phyloP scores from a whole-genome alignment of 2,888 invertebrate species.

The Anorthoa munda region DNA sequence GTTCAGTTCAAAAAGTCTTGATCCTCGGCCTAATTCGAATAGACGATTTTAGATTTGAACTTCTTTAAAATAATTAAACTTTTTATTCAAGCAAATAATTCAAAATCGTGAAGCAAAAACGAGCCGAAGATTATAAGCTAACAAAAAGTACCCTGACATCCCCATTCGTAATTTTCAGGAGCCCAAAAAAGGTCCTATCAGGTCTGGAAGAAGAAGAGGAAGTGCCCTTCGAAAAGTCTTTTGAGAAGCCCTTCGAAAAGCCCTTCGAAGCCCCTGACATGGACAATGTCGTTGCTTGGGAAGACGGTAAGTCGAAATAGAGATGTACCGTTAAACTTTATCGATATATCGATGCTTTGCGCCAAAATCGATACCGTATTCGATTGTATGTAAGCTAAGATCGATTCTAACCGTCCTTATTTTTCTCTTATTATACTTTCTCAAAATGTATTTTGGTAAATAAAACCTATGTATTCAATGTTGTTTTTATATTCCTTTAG shows the following conservation, averaged over 20 bases:
- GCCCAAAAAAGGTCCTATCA: slow-evolving; percentile 84
- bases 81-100: too few relatives aligned
- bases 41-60: too few relatives aligned
- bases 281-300: slow-evolving; percentile 85
- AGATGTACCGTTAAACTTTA: slow-evolving; percentile 38
- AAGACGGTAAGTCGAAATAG: slow-evolving; percentile 84
- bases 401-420: slow-evolving; percentile 55
- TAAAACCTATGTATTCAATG: slow-evolving; percentile 59
- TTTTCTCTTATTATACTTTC: slow-evolving; percentile 20
- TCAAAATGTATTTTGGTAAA: slow-evolving; percentile 56
- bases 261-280: slow-evolving; percentile 72
- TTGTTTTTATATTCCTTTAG: slow-evolving; percentile 60
- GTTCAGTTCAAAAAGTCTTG: too few relatives aligned
- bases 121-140: neutral
- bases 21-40: too few relatives aligned
- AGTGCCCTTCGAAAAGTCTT: slow-evolving; percentile 65
- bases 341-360: slow-evolving; percentile 42
- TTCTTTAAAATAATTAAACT: too few relatives aligned
- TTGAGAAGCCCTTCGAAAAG: slow-evolving; percentile 67
- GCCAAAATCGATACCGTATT: slow-evolving; percentile 53
- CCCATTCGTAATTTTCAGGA: slow-evolving; percentile 70
- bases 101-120: too few relatives aligned
- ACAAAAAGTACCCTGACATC: neutral
- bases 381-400: slow-evolving; percentile 53
- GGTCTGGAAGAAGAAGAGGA: slow-evolving; percentile 74